Evolutionary conservation across 2,797 vertebrate genomes (phyloP).

Genomic region (Falco biarmicus): DNA sequence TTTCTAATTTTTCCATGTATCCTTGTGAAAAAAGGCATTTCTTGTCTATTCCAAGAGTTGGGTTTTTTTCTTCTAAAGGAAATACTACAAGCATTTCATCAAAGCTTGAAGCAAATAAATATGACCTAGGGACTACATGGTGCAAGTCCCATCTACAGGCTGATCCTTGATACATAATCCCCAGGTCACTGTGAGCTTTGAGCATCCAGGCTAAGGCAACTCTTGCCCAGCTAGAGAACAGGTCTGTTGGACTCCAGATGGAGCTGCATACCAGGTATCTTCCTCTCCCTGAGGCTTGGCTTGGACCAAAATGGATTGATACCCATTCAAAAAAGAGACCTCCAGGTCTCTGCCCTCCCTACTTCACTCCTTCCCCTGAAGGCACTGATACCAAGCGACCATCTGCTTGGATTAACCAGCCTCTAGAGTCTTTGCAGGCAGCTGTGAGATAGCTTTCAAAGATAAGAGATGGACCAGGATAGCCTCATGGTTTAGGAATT

Average conservation of each 20-base stretch:
- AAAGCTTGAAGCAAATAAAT: neutral
- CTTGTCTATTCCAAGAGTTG: neutral
- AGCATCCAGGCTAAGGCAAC: neutral
- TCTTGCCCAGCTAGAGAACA: neutral
- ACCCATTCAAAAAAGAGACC: neutral
- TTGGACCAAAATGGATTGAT: neutral
- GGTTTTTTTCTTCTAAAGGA: neutral
- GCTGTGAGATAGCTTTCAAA: conserved; percentile 52
- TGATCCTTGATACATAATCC: neutral
- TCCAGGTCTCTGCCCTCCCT: neutral
- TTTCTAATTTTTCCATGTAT: neutral
- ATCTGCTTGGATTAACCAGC: conserved; percentile 38
- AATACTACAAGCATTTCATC: neutral
- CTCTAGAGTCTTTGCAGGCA: conserved; percentile 31
- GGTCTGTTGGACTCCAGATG: conserved; percentile 3
- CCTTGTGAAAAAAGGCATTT: neutral
- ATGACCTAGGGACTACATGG: neutral
- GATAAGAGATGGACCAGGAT: conserved; percentile 34
- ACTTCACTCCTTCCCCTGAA: neutral
- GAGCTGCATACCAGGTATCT: neutral
- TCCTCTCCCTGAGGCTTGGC: neutral
- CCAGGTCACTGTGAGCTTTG: rapidly evolving
- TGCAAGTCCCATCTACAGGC: neutral
- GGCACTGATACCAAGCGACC: neutral
- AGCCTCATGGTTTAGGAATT: conserved; percentile 53